These are phyloP conservation scores for Threskiornis aethiopicus DNA, from an alignment of 2,797 vertebrate genomes.

Conservation along the genomic window DNA sequence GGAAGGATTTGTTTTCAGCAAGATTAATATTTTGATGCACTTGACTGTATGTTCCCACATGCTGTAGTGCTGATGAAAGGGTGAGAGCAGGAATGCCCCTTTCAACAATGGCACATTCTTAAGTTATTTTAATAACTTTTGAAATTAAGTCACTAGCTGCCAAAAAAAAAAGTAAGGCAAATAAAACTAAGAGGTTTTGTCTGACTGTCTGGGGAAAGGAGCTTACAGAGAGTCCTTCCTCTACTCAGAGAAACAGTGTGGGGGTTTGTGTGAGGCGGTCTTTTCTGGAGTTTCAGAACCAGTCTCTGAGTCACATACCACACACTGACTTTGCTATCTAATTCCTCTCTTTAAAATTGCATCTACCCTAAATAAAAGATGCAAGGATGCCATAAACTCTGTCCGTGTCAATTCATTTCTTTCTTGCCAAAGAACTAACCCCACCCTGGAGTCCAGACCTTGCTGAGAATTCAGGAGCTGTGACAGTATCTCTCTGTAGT, in stretches of 20 bases:
- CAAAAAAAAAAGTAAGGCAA: background rate
- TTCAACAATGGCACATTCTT: background rate
- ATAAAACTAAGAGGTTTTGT: background rate
- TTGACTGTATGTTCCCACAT: background rate
- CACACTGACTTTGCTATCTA: background rate
- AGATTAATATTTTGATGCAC: background rate
- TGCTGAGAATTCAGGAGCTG: conserved; percentile 42
- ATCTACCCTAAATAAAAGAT: background rate
- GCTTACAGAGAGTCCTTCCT: background rate
- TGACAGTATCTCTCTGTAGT: conserved; percentile 23
- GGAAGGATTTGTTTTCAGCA: background rate
- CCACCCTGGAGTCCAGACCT: conserved; percentile 1
- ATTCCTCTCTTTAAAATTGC: background rate
- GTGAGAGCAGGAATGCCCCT: background rate
- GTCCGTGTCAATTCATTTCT: conserved; percentile 1
- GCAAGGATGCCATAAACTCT: background rate
- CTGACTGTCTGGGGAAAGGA: background rate
- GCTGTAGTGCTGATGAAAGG: background rate
- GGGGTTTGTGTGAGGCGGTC: background rate
- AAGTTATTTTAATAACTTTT: background rate
- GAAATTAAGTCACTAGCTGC: background rate
- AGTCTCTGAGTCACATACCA: background rate
- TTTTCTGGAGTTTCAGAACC: background rate
- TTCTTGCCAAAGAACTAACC: conserved; percentile 30
- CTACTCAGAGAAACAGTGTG: background rate